Evolutionary conservation across 1,140 invertebrate genomes (phyloP).

Genomic region (Tetramorium alpestre): DNA sequence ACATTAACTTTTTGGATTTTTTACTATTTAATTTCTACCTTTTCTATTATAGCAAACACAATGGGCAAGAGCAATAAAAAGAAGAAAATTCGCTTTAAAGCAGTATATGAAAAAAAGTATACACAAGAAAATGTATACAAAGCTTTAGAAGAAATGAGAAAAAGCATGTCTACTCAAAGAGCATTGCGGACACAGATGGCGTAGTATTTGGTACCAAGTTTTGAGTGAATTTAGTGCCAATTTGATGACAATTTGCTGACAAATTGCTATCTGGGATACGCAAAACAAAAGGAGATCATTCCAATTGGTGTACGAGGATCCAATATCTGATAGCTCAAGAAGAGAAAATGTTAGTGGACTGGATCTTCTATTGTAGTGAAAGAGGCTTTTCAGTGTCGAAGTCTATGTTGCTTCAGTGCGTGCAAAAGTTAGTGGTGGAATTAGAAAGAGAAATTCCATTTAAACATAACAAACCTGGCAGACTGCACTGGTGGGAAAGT

Average conservation of each 20-base stretch:
- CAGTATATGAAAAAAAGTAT: not conserved
- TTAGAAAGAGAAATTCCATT: constrained; percentile 62
- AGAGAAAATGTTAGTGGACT: not conserved
- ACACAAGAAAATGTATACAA: not conserved
- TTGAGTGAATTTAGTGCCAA: too few relatives aligned
- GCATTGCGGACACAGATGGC: too few relatives aligned
- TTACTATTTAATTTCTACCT: not conserved
- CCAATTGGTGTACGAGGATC: not conserved
- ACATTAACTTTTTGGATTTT: too few relatives aligned
- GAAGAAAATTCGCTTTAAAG: not conserved
- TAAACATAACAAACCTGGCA: constrained; percentile 72
- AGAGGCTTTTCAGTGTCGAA: not conserved
- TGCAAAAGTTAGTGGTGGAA: not conserved
- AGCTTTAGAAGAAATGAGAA: not conserved
- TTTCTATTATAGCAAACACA: not conserved
- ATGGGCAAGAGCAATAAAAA: not conserved
- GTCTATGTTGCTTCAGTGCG: not conserved
- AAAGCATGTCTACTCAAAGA: not conserved
- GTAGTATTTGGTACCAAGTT: too few relatives aligned
- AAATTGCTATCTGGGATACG: too few relatives aligned
- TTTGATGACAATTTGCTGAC: too few relatives aligned
- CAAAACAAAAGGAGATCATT: not conserved
- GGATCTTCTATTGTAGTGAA: not conserved
- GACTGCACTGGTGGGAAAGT: constrained; percentile 67
- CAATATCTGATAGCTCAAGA: not conserved